Evolutionary conservation across 1,140 invertebrate species (phyloP).

Genomic region (Heterodera carotae): DNA sequence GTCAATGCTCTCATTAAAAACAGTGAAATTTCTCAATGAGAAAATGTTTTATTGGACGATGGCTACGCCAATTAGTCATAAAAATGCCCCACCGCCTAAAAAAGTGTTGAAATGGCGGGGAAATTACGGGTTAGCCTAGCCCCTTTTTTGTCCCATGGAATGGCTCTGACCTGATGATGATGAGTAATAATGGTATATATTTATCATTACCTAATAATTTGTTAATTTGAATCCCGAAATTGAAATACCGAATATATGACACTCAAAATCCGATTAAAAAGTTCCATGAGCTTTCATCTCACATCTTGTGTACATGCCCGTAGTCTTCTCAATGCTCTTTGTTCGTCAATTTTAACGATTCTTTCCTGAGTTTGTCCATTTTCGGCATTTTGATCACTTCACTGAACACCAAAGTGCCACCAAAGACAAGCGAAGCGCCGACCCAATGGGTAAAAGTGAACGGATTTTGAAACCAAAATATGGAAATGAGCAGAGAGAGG

Average conservation of each 20-base stretch:
- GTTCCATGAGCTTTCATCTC: too few relatives aligned
- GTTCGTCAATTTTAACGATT: constrained; percentile 9
- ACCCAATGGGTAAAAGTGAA: constrained; percentile 91
- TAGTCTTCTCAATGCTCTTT: constrained; percentile 15
- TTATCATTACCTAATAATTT: too few relatives aligned
- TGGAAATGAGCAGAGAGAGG: constrained; percentile 87
- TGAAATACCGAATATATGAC: too few relatives aligned
- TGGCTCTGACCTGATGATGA: too few relatives aligned
- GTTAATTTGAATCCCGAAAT: too few relatives aligned
- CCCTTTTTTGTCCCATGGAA: too few relatives aligned
- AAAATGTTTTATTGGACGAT: neutral
- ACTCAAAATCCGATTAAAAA: too few relatives aligned
- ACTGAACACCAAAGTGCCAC: constrained; percentile 84
- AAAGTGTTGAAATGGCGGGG: neutral
- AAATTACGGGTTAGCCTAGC: too few relatives aligned
- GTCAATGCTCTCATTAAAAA: neutral
- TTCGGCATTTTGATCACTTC: constrained; percentile 31
- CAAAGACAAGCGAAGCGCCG: constrained; percentile 85
- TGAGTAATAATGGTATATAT: too few relatives aligned
- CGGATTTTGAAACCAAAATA: constrained; percentile 89
- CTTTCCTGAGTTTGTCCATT: neutral
- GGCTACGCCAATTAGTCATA: constrained; percentile 4
- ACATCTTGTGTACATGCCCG: too few relatives aligned
- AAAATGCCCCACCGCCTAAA: neutral
- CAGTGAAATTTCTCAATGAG: neutral